A percentile compares a stretch with the other conserved stretches of the same genome.
Evolutionary conservation across 2,888 invertebrate species (phyloP).

Genomic region (Branchinecta sandiegonensis): DNA sequence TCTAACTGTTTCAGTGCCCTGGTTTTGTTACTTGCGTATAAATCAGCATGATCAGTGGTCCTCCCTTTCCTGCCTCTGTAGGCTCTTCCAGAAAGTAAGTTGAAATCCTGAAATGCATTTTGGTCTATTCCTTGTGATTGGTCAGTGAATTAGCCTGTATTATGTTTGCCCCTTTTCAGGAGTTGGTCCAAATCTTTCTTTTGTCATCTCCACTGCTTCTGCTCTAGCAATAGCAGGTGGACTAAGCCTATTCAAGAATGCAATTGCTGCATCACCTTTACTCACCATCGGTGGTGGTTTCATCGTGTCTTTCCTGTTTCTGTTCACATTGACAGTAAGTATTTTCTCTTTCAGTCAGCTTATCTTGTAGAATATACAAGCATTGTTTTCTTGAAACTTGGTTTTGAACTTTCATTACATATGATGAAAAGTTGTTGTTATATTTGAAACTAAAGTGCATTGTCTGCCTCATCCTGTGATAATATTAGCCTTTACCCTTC

Average conservation of each 20-base stretch:
- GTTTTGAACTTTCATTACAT: background rate
- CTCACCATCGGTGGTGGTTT: slow-evolving; percentile 7
- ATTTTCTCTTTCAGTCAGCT: background rate
- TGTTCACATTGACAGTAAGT: background rate
- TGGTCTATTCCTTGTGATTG: too few species aligned
- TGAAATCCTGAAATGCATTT: too few species aligned
- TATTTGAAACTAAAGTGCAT: too few species aligned
- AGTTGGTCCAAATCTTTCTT: background rate
- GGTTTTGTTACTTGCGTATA: too few species aligned
- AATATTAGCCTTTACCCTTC: too few species aligned
- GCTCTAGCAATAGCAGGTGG: background rate
- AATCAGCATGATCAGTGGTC: too few species aligned
- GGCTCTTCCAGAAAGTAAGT: too few species aligned
- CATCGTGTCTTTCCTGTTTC: background rate
- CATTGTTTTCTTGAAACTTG: background rate
- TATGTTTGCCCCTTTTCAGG: background rate
- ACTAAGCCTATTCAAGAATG: background rate
- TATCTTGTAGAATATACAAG: background rate
- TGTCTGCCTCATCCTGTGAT: too few species aligned
- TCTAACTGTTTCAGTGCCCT: too few species aligned
- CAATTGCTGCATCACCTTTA: background rate
- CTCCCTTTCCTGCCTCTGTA: too few species aligned
- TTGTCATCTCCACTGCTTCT: background rate
- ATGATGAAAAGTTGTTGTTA: too few species aligned
- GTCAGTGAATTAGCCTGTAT: too few species aligned